A percentile compares a stretch with the other conserved stretches of the same genome.
Evolutionary conservation across 2,113 vertebrate species (phyloP).

Genomic region (Thomomys bottae): DNA sequence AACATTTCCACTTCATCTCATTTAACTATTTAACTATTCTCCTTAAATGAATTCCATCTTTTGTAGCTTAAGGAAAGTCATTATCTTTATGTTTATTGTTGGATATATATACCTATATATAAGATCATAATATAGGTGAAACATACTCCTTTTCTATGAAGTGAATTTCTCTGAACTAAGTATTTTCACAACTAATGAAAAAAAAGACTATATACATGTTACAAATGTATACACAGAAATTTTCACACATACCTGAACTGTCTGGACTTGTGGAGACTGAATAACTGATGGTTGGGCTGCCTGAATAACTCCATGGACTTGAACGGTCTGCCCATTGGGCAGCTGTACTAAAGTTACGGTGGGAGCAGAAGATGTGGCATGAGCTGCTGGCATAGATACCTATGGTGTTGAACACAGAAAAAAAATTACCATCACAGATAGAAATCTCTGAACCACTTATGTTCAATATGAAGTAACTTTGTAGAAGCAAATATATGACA

Average conservation of each 20-base stretch:
- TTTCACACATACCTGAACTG: slow-evolving; percentile 93
- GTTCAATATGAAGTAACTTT: slow-evolving; percentile 53
- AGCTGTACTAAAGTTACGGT: slow-evolving; percentile 98
- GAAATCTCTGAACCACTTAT: background rate
- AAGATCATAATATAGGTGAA: slow-evolving; percentile 20
- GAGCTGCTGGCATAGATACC: slow-evolving; percentile 95
- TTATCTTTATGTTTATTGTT: slow-evolving; percentile 35
- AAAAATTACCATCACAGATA: slow-evolving; percentile 61
- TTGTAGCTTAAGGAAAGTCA: slow-evolving; percentile 35
- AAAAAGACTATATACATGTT: slow-evolving; percentile 50
- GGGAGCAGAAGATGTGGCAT: slow-evolving; percentile 91
- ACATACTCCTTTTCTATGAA: slow-evolving; percentile 34
- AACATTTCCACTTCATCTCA: slow-evolving; percentile 50
- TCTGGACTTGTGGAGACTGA: slow-evolving; percentile 98
- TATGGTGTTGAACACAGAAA: slow-evolving; percentile 79
- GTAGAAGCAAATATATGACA: slow-evolving; percentile 37
- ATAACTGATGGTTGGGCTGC: slow-evolving; percentile 98
- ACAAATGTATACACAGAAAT: slow-evolving; percentile 67
- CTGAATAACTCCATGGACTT: slow-evolving; percentile 99
- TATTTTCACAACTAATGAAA: slow-evolving; percentile 59
- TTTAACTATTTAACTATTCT: slow-evolving; percentile 51
- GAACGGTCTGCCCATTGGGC: slow-evolving; percentile 98
- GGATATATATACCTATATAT: background rate
- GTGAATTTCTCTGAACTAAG: slow-evolving; percentile 41
- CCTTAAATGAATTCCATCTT: slow-evolving; percentile 26